Conservation (phyloP, 2,113 vertebrate species). For the Collichthys lucidus region DNA sequence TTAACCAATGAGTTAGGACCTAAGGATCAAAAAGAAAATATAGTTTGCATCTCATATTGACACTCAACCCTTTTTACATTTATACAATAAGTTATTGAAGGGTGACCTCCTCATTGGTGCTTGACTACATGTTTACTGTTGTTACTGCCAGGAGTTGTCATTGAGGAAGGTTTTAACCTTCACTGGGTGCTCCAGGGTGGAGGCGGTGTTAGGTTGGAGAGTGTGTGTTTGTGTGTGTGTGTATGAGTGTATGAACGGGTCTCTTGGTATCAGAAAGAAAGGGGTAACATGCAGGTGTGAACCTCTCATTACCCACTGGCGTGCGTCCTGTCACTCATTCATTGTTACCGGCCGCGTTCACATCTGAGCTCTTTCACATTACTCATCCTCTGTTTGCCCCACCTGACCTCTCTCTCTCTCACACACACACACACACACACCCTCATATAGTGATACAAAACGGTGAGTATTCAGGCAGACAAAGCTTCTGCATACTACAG, state of each 20-base stretch:
- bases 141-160: constrained; percentile 46
- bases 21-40: constrained; percentile 4
- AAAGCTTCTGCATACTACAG: constrained; percentile 59
- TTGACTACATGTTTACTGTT: constrained; percentile 39
- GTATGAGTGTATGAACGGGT: background rate
- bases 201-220: background rate
- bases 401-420: constrained; percentile 68
- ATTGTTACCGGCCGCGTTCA: constrained; percentile 69
- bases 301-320: constrained; percentile 78
- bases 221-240: background rate
- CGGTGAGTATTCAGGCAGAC: constrained; percentile 55
- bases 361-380: constrained; percentile 80
- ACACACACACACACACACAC: background rate
- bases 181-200: constrained; percentile 21
- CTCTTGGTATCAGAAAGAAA: constrained; percentile 39
- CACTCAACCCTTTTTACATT: constrained; percentile 37
- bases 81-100: constrained; percentile 25
- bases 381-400: constrained; percentile 80
- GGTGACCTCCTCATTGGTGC: constrained; percentile 29
- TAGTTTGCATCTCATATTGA: constrained; percentile 1
- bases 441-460: background rate
- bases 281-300: constrained; percentile 72
- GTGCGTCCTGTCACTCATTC: constrained; percentile 80
- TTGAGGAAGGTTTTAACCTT: constrained; percentile 61
- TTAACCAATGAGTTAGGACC: background rate